Base-by-base conservation (phyloP, 2,888 invertebrate species). In the Synanthedon vespiformis region DNA sequence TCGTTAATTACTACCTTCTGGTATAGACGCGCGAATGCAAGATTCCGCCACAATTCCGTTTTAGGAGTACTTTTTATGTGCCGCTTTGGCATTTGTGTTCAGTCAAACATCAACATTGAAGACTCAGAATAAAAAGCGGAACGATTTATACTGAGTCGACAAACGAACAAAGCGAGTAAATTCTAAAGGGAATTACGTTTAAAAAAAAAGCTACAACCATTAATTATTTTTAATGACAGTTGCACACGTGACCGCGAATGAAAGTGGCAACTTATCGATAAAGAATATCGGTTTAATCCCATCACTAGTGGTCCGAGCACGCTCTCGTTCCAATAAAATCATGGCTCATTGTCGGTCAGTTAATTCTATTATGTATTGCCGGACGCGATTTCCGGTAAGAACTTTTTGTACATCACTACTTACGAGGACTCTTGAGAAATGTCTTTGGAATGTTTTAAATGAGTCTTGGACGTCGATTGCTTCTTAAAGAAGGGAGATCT, bases 261-360 rank as follows among this genome's bases (percentile, higher is more conserved):
- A 41, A 48, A 13, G 27, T 16, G 14, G 14, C 50, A 51, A 47
- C 57, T 56, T 54, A 62, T 61, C 63, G 63, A 60, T 51, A 54
- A 49, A 51, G 22, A 44, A 10, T 53, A 51, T 53, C 52, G 52
- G 22, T 52, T 52, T 62, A 57, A 48, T 48, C 48, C 48, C 48
- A 13, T 48, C 48, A 13, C 48, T 48, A 48, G 48, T 12, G 16
- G 6, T 14, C 12, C 22, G 48, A 16, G 48, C 48, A 48, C 48
- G 48, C 22, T 48, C 48, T 16, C 22, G 22, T 14, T 44, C 48
- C 48, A 18, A 48, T 44, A 44, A 44, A 44, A 44, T 44, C 44
- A 11, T 44, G 34, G 70, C 50, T 56, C 57, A 66, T 70, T 70
- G 70, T 68, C 57, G 58, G 52, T 59, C 57, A 64, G 61, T 67